A percentile compares a stretch with the other conserved stretches of the same genome.
phyloP scores from a whole-genome alignment of 1,140 invertebrate genomes.

The Aphis craccivora region DNA sequence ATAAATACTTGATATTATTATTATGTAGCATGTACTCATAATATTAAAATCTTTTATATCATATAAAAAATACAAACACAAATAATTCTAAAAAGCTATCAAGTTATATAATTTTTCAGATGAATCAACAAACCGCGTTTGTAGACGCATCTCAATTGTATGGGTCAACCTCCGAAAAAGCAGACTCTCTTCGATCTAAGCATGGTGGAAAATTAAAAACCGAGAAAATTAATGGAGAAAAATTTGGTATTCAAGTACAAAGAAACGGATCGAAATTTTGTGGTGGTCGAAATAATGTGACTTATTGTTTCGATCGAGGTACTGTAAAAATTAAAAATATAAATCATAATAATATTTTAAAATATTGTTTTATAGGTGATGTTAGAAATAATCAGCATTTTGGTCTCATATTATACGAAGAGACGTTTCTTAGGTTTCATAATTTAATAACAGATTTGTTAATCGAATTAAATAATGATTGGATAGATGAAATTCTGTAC shows the following conservation, averaged over 20 bases:
- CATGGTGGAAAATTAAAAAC: background rate
- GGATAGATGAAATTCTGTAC: constrained; percentile 13
- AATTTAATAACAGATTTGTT: background rate
- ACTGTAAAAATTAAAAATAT: background rate
- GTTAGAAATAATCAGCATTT: background rate
- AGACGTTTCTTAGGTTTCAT: constrained; percentile 8
- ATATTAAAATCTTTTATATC: background rate
- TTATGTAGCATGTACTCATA: background rate
- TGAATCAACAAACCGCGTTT: background rate
- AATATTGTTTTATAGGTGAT: background rate
- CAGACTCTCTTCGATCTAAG: background rate
- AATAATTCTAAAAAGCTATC: background rate
- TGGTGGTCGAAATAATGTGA: background rate
- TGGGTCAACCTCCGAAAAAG: background rate
- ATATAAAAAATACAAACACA: background rate
- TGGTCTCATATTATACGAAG: background rate
- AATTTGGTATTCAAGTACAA: background rate
- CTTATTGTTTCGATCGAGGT: background rate
- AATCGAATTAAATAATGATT: background rate
- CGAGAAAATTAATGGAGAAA: background rate
- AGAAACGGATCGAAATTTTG: background rate
- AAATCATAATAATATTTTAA: background rate
- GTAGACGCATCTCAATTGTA: background rate
- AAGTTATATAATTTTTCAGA: background rate
- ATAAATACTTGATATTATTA: background rate